Base-by-base conservation (phyloP, 2,888 invertebrate species). In the Cinara cedri region DNA sequence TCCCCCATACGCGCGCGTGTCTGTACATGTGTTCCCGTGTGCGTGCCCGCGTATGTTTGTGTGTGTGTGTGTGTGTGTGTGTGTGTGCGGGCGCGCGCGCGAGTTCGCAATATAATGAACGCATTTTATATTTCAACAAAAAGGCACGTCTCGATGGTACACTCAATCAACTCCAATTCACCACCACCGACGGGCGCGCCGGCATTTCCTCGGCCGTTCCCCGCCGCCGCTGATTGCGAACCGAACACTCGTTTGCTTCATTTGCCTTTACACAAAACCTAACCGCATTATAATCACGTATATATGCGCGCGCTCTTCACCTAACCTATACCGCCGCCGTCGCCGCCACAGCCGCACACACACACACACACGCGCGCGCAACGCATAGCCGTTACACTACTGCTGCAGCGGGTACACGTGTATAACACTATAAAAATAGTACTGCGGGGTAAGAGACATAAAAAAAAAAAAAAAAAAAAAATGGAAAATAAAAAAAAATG, bases 51-150 rank as follows among this genome's bases (percentile, higher is more conserved):
- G 66, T n/a, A n/a, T n/a, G n/a, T n/a, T n/a, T n/a, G n/a, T n/a
- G n/a, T 70, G 42, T 21, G n/a, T 42, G 44, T 60, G 6, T 34
- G 3, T 4, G 26, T 44, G 14, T 71, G n/a, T 57, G 57, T 24
- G 46, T 60, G 13, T n/a, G 46, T 24, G 16, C 8, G 54, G 16
- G 54, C 55, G 24, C 55, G 75, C 24, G 66, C 44, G 65, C 46
- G 66, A 46, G 55, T 70, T 34, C 46, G 42, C 57, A 78, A 78
- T 78, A 78, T 78, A 78, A 78, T 78, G 76, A 78, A 78, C 76
- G 76, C 76, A 78, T 78, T 78, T 78, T 78, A 78, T 78, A 78
- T 78, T 78, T 68, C 76, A 78, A 78, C 76, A 78, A 78, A 78
- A 78, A 78, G 68, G 76, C 76, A 78, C 76, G 76, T 78, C 76